These are phyloP conservation scores for Pipistrellus nathusii DNA, from an alignment of 2,797 vertebrate genomes.

Conservation along the genomic window DNA sequence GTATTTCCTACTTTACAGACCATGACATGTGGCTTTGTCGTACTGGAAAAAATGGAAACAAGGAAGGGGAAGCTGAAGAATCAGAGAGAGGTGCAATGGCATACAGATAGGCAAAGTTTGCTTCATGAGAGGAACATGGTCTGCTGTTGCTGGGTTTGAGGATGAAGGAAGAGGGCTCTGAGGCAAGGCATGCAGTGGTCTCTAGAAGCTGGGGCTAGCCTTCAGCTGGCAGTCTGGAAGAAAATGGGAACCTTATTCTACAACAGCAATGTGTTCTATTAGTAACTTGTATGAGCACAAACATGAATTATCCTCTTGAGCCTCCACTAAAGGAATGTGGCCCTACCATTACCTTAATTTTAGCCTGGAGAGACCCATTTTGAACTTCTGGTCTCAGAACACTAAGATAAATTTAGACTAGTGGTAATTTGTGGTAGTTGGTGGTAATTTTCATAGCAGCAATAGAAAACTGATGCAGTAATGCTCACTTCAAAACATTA, in stretches of 20 bases:
- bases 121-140: background rate
- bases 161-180: background rate
- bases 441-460: background rate
- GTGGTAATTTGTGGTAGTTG: background rate
- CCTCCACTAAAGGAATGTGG: background rate
- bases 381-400: constrained; percentile 3
- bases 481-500: background rate
- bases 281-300: background rate
- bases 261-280: background rate
- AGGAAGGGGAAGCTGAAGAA: background rate
- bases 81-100: background rate
- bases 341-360: background rate
- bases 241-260: background rate
- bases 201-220: background rate
- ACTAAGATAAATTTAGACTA: background rate
- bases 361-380: background rate
- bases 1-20: background rate
- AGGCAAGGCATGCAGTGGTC: background rate
- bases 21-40: constrained; percentile 30
- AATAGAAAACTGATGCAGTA: background rate
- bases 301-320: background rate
- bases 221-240: background rate
- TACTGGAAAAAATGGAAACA: background rate
- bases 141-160: background rate
- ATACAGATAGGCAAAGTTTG: background rate